Evolutionary conservation across 2,113 vertebrate species (phyloP).

Genomic region (Potamarius usumacintae): DNA sequence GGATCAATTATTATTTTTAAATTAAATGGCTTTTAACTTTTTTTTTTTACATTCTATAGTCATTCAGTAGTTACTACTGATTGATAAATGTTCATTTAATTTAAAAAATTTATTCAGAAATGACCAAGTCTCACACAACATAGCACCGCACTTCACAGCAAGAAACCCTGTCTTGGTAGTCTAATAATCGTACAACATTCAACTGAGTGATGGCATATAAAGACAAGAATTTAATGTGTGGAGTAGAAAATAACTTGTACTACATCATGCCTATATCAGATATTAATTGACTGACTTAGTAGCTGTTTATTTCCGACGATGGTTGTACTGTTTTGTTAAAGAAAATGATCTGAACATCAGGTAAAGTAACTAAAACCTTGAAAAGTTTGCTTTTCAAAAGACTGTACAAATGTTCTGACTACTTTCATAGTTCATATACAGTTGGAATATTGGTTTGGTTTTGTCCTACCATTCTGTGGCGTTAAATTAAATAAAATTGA

Average conservation of each 20-base stretch:
- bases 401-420: background rate
- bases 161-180: slow-evolving; percentile 1
- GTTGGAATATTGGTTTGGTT: background rate
- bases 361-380: background rate
- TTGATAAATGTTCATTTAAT: background rate
- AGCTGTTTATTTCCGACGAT: background rate
- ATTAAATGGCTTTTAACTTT: slow-evolving; percentile 17
- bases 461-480: background rate
- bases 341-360: too few species aligned
- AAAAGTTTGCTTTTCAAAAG: background rate
- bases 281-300: background rate
- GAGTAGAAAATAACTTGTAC: background rate
- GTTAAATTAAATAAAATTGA: too few species aligned
- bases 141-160: slow-evolving; percentile 13
- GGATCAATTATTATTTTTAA: background rate
- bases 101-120: background rate
- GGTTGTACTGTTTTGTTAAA: background rate
- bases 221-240: background rate
- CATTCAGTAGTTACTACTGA: background rate
- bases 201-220: background rate
- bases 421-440: background rate
- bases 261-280: background rate
- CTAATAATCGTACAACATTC: background rate
- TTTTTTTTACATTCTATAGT: slow-evolving; percentile 1
- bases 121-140: background rate